phyloP scores from a whole-genome alignment of 2,797 vertebrate genomes.

The Myotis pilosus region DNA sequence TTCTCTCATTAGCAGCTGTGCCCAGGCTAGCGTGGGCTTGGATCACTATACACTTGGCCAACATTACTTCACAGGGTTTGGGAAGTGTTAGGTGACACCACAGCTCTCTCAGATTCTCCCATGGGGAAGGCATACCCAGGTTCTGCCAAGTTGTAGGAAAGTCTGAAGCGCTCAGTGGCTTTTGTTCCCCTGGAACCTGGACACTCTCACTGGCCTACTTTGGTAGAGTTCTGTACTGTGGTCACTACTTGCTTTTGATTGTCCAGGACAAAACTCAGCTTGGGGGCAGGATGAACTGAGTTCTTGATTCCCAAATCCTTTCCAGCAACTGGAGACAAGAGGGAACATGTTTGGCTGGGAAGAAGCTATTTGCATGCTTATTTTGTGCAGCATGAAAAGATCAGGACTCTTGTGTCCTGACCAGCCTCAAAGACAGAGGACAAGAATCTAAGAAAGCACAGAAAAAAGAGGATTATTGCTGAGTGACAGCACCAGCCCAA shows the following conservation, averaged over 20 bases:
- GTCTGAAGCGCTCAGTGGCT: neutral
- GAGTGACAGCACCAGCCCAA: constrained; percentile 79
- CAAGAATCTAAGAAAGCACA: constrained; percentile 70
- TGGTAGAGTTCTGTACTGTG: neutral
- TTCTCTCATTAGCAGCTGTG: constrained; percentile 41
- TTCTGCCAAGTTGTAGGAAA: constrained; percentile 27
- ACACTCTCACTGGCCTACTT: constrained; percentile 30
- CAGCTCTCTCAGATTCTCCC: constrained; percentile 50
- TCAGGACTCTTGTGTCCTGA: constrained; percentile 62
- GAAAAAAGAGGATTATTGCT: constrained; percentile 82
- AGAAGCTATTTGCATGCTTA: constrained; percentile 62
- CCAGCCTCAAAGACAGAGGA: constrained; percentile 75
- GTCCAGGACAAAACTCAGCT: constrained; percentile 80
- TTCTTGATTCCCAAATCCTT: constrained; percentile 58
- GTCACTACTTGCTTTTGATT: constrained; percentile 77
- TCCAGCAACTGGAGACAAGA: constrained; percentile 57
- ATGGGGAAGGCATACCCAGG: neutral
- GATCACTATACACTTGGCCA: neutral
- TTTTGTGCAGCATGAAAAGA: constrained; percentile 73
- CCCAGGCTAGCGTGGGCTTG: neutral
- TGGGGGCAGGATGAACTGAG: constrained; percentile 59
- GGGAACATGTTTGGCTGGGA: constrained; percentile 57
- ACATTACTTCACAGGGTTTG: neutral
- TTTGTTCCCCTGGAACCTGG: constrained; percentile 9
- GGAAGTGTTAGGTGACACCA: constrained; percentile 42